These are phyloP conservation scores for Drosophila mimica DNA, from an alignment of 2,888 invertebrate genomes.

Conservation along the genomic window DNA sequence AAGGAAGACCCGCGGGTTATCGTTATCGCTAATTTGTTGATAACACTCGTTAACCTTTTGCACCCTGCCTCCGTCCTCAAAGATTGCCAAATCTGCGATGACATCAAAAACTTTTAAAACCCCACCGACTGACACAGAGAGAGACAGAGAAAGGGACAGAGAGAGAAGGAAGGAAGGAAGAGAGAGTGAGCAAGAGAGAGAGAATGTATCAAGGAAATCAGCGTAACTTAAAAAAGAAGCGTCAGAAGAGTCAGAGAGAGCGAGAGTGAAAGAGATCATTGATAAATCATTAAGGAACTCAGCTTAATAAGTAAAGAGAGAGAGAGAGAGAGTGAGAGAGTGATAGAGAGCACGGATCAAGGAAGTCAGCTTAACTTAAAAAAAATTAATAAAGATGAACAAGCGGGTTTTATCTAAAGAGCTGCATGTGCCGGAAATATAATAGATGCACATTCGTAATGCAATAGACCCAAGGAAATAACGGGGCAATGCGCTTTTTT, in stretches of 20 bases:
- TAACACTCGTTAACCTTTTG: constrained; percentile 56
- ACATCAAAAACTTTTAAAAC: constrained; percentile 51
- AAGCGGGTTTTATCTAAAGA: constrained; percentile 46
- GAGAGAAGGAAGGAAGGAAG: background rate
- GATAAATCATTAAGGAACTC: background rate
- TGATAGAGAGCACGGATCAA: constrained; percentile 13
- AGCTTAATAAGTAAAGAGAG: background rate
- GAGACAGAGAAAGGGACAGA: background rate
- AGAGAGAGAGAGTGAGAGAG: background rate
- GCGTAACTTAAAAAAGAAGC: background rate
- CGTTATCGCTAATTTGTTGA: constrained; percentile 4
- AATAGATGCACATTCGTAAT: constrained; percentile 19
- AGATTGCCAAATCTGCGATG: constrained; percentile 55
- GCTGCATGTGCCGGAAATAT: constrained; percentile 68
- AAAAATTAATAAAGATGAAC: background rate
- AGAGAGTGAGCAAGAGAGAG: background rate
- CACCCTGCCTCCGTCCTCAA: constrained; percentile 27
- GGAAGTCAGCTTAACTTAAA: constrained; percentile 20
- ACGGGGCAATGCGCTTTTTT: constrained; percentile 32
- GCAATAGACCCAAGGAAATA: constrained; percentile 31
- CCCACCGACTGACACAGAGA: background rate
- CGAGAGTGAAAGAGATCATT: background rate
- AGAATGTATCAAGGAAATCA: constrained; percentile 26
- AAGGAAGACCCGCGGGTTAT: constrained; percentile 56
- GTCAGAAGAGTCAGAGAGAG: background rate